These are phyloP conservation scores for Hydrolagus affinis DNA, from an alignment of 2,113 vertebrate species.

Conservation along the genomic window DNA sequence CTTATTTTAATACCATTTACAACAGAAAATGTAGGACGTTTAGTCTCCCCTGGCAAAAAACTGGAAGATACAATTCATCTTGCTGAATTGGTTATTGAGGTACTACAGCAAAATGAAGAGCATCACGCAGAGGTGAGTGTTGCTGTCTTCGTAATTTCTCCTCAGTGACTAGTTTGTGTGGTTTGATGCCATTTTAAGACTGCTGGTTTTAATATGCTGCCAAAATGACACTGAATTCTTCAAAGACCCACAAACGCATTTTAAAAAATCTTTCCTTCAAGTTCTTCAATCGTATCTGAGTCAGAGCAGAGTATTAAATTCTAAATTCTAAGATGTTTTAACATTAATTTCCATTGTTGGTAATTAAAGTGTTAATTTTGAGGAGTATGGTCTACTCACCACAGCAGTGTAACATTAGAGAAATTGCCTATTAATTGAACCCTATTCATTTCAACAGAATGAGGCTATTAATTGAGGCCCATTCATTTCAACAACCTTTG, in stretches of 20 bases:
- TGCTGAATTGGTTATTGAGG: conserved; percentile 94
- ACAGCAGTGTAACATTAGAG: too few species aligned
- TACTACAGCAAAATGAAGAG: conserved; percentile 96
- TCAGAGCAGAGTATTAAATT: too few species aligned
- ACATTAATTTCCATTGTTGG: too few species aligned
- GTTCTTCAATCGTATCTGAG: too few species aligned
- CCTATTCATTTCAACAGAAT: not conserved
- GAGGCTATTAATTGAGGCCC: not conserved
- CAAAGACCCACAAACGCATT: not conserved
- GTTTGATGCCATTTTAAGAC: conserved; percentile 1
- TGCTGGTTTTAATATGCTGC: not conserved
- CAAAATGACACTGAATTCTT: too few species aligned
- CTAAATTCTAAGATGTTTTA: too few species aligned
- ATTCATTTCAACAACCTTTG: conserved; percentile 1
- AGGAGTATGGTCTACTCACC: too few species aligned
- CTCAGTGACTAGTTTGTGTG: not conserved
- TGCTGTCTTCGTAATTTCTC: not conserved
- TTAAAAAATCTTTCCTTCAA: not conserved
- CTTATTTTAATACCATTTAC: conserved; percentile 67
- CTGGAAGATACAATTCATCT: conserved; percentile 95
- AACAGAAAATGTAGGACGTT: conserved; percentile 95
- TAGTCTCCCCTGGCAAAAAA: conserved; percentile 97
- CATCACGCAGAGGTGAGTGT: conserved; percentile 94
- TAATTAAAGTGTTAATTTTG: too few species aligned
- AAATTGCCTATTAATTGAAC: not conserved